These are phyloP conservation scores for Lordiphosa stackelbergi DNA, from an alignment of 1,140 invertebrate genomes.

Conservation along the genomic window DNA sequence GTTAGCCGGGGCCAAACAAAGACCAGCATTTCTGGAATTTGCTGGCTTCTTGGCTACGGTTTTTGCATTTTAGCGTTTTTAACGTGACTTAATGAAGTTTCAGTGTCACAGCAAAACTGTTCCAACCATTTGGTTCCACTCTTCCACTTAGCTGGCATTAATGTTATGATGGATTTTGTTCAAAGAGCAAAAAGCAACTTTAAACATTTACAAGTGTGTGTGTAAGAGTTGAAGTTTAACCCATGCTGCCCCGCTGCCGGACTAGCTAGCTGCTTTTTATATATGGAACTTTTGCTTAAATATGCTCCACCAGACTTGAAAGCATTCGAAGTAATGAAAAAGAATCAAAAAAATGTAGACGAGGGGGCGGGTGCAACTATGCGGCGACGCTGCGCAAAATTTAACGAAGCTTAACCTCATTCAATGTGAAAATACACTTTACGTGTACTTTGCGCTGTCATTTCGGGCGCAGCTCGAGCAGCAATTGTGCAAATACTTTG, in stretches of 20 bases:
- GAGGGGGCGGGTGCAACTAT: conserved; percentile 6
- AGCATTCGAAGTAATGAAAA: conserved; percentile 70
- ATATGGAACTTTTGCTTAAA: conserved; percentile 59
- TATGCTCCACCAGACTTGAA: conserved; percentile 68
- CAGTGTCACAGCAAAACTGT: conserved; percentile 54
- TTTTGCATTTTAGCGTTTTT: conserved; percentile 55
- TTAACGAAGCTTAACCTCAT: conserved; percentile 75
- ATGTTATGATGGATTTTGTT: conserved; percentile 67
- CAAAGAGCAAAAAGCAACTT: conserved; percentile 46
- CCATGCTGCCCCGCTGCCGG: conserved; percentile 20
- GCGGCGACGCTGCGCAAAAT: conserved; percentile 54
- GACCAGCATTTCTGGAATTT: conserved; percentile 36
- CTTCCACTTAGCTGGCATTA: conserved; percentile 24
- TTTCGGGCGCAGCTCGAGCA: conserved; percentile 69
- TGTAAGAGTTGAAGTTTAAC: conserved; percentile 45
- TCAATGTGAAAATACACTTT: conserved; percentile 73
- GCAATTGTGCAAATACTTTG: conserved; percentile 75
- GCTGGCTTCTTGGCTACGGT: conserved; percentile 25
- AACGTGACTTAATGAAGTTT: conserved; percentile 74
- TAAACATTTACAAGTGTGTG: conserved; percentile 50
- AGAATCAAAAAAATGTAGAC: conserved; percentile 42
- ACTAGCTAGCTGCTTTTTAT: conserved; percentile 36
- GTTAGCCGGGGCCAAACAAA: conserved; percentile 39
- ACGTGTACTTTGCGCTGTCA: conserved; percentile 73
- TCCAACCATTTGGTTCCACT: background rate